Conservation (phyloP, 2,113 vertebrate genomes). For the Otocyon megalotis region DNA sequence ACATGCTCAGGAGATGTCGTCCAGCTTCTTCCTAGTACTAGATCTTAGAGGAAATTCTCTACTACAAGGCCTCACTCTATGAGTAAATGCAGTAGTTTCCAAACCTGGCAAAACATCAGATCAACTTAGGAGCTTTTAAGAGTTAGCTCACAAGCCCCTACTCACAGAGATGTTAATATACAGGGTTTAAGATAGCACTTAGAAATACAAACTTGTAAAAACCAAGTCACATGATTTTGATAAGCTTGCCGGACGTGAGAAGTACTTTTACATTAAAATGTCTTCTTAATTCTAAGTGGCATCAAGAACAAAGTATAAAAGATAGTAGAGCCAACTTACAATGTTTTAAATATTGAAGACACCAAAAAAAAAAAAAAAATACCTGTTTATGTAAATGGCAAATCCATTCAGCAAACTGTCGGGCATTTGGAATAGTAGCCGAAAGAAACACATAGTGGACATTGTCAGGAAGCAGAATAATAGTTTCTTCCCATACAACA, state of each 20-base stretch:
- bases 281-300: background rate
- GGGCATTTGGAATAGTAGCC: slow-evolving; percentile 98
- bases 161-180: background rate
- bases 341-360: background rate
- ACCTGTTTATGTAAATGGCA: slow-evolving; percentile 99
- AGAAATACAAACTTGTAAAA: background rate
- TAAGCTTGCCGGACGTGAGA: background rate
- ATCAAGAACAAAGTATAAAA: background rate
- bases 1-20: background rate
- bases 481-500: slow-evolving; percentile 99
- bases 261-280: background rate
- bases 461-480: slow-evolving; percentile 98
- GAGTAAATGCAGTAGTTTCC: background rate
- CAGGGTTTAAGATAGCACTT: background rate
- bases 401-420: slow-evolving; percentile 99
- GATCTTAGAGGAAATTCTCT: background rate
- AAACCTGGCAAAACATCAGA: background rate
- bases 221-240: background rate
- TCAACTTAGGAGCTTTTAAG: background rate
- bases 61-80: background rate
- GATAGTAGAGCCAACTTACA: background rate
- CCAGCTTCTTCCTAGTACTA: background rate
- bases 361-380: slow-evolving; percentile 6
- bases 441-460: slow-evolving; percentile 99
- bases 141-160: background rate